Conservation (phyloP, 2,113 vertebrate genomes). For the Xenus cinereus region DNA sequence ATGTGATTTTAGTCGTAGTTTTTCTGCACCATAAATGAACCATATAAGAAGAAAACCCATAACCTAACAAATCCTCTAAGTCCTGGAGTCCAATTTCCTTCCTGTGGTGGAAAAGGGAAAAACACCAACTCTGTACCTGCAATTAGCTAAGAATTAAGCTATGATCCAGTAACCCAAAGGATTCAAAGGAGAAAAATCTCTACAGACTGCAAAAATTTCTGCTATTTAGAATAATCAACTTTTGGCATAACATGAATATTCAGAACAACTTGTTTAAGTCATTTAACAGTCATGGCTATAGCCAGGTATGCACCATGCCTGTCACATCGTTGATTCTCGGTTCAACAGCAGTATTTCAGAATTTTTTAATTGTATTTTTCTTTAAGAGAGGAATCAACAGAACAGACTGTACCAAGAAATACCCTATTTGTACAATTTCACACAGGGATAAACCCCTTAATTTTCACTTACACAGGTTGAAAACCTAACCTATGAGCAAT, state of each 20-base stretch:
- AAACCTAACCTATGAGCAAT: not conserved
- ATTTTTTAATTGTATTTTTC: not conserved
- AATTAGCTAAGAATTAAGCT: not conserved
- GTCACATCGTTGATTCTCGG: not conserved
- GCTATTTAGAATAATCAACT: not conserved
- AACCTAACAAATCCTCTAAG: not conserved
- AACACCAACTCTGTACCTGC: not conserved
- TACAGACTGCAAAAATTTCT: not conserved
- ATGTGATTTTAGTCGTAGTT: not conserved
- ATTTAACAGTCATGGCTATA: not conserved
- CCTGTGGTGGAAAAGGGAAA: not conserved
- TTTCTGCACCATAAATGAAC: not conserved
- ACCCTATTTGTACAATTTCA: not conserved
- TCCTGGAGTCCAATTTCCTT: not conserved
- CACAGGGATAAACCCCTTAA: not conserved
- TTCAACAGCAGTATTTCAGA: not conserved
- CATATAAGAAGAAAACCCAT: not conserved
- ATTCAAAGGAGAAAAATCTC: not conserved
- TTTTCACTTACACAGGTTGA: not conserved
- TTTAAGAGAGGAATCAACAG: not conserved
- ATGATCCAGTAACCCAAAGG: not conserved
- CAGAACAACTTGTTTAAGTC: not conserved
- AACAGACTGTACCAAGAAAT: not conserved
- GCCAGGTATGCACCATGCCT: not conserved
- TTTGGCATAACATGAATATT: not conserved